Evolutionary conservation across 2,113 vertebrate species (phyloP), one percentile per base, ranked within the genome.

Genomic region (Pyxicephalus adspersus): DNA sequence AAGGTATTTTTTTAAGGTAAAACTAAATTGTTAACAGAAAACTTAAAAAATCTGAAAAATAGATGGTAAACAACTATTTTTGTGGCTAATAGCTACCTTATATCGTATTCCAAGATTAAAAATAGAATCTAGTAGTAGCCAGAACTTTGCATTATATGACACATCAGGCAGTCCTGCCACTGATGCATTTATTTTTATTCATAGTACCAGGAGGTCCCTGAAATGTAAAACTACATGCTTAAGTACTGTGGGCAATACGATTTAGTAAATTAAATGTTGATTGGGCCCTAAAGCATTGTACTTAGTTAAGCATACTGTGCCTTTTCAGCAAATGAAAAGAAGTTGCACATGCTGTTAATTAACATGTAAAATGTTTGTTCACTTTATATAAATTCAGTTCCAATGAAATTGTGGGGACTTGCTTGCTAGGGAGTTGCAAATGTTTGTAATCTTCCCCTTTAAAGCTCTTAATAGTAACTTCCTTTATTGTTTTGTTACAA

Each of bases 141-240:
- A 76, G 82, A 22, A 83, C 76, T 55, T 81, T 76, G 45, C 80
- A 76, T 77, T 77, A 77, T 77, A 52, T 54, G 61, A 64, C 75
- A 77, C 75, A 63, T 64, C 75, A 55, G 75, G 61, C 55, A 64
- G 60, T 65, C 61, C 38, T 54, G 20, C 75, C 75, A 54, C 57
- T 29, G 50, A 65, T 34, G 63, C 61, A 77, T 77, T 77, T 77
- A 77, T 77, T 77, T 52, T 51, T 77, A 77, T 65, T 65, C 75
- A 77, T 18, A 45, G 61, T 64, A 77, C 64, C 75, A 77, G 75
- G 75, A 77, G 75, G 75, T 65, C 65, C 51, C 75, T 77, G 75
- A 77, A 77, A 77, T 64, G 61, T 65, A 65, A 65, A 64, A 65
- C 61, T 65, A 65, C 60, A 77, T 73, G 51, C 75, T 64, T 63